phyloP scores from a whole-genome alignment of 2,888 invertebrate species.

The Augiades crinisus region DNA sequence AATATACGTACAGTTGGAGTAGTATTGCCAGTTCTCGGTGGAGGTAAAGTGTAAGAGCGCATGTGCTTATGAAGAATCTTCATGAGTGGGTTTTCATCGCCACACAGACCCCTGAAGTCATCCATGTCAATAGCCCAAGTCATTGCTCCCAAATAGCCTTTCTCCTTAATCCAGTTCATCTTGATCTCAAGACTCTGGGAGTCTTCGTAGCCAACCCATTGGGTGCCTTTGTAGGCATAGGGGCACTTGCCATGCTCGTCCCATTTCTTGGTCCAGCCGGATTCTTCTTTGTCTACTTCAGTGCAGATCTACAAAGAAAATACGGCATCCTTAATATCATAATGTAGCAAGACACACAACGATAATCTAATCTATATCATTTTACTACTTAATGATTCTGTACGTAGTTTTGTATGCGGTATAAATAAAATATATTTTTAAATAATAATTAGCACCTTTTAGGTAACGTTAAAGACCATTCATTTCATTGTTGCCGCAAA shows the following conservation, averaged over 20 bases:
- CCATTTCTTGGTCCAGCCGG: slow-evolving; percentile 92
- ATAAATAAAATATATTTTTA: too few species aligned
- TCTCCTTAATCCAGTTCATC: slow-evolving; percentile 92
- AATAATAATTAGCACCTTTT: too few species aligned
- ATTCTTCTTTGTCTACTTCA: slow-evolving; percentile 84
- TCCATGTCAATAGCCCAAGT: slow-evolving; percentile 97
- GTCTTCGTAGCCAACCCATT: slow-evolving; percentile 96
- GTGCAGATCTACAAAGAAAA: slow-evolving; percentile 85
- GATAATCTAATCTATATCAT: too few species aligned
- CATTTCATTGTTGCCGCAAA: too few species aligned
- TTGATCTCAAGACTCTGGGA: slow-evolving; percentile 91
- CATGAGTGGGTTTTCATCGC: slow-evolving; percentile 87
- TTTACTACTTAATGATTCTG: too few species aligned
- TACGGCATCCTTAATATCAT: too few species aligned
- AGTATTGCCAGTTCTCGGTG: slow-evolving; percentile 81
- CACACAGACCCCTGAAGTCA: slow-evolving; percentile 92
- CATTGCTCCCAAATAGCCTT: slow-evolving; percentile 92
- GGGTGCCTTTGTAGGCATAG: slow-evolving; percentile 91
- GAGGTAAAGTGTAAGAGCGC: slow-evolving; percentile 86
- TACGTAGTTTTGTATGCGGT: too few species aligned
- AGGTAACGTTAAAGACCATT: too few species aligned
- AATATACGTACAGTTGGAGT: slow-evolving; percentile 83
- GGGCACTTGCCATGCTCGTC: slow-evolving; percentile 92
- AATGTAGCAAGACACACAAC: too few species aligned
- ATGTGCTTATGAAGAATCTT: slow-evolving; percentile 87